Conservation (phyloP, 2,888 invertebrate genomes). For the Pyrgus malvae region DNA sequence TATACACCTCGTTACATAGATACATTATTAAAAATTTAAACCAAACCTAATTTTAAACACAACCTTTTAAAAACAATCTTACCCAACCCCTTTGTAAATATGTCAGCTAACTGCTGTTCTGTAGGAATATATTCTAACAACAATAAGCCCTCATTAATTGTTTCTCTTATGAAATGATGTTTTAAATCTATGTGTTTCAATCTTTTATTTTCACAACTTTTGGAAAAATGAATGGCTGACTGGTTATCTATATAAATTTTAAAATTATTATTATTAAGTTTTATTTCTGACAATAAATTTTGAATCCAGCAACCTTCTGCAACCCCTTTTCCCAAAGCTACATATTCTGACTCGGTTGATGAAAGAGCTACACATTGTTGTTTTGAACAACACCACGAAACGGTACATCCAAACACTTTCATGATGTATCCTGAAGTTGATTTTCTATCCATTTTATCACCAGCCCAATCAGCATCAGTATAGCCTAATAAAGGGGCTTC, state of each 20-base stretch:
- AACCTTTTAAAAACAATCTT: not conserved
- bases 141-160: not conserved
- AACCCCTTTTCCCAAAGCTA: not conserved
- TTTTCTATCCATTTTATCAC: constrained; percentile 20
- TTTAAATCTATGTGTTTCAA: not conserved
- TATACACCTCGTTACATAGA: not conserved
- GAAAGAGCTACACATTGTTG: constrained; percentile 29
- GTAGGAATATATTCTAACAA: not conserved
- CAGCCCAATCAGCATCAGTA: constrained; percentile 30
- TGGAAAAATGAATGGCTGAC: not conserved
- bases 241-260: not conserved
- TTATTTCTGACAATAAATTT: not conserved
- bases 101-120: not conserved
- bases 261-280: not conserved
- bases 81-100: not conserved
- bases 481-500: not conserved
- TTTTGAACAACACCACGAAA: constrained; percentile 24
- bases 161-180: not conserved
- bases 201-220: not conserved
- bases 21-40: not conserved
- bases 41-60: not conserved
- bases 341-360: constrained; percentile 26
- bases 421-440: constrained; percentile 31
- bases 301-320: constrained; percentile 27
- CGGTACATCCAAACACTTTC: constrained; percentile 24